Evolutionary conservation across 2,797 vertebrate genomes (phyloP).

Genomic region (Xiphophorus birchmanni): DNA sequence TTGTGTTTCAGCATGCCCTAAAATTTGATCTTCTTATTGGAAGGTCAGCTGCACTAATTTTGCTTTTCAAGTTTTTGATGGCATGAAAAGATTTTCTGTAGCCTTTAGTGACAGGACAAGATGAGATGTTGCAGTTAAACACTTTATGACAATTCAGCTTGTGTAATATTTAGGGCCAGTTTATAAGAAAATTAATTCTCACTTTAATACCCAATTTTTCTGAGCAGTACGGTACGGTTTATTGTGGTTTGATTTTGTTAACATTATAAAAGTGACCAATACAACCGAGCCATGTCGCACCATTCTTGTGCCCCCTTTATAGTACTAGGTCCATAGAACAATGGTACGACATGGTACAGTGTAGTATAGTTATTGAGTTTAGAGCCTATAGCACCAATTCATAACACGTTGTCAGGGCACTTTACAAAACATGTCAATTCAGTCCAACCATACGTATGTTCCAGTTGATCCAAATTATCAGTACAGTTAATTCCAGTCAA

Average conservation of each 20-base stretch:
- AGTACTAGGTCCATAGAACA: neutral
- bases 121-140: neutral
- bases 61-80: neutral
- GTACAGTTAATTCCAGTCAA: too few species aligned
- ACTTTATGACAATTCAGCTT: neutral
- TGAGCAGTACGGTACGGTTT: neutral
- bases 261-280: neutral
- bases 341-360: neutral
- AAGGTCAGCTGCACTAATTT: neutral
- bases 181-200: neutral
- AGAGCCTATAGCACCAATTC: neutral
- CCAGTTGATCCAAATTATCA: too few species aligned
- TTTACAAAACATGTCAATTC: too few species aligned
- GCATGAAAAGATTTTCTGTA: neutral
- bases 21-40: neutral
- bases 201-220: neutral
- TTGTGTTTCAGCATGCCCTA: conserved; percentile 2
- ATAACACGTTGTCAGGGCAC: neutral
- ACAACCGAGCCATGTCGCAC: neutral
- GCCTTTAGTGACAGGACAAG: neutral
- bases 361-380: neutral
- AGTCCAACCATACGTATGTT: too few species aligned
- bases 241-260: neutral
- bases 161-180: neutral
- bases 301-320: neutral